Evolutionary conservation across 2,888 invertebrate species (phyloP), one percentile per base, ranked within the genome.

Genomic region (Griposia aprilina): DNA sequence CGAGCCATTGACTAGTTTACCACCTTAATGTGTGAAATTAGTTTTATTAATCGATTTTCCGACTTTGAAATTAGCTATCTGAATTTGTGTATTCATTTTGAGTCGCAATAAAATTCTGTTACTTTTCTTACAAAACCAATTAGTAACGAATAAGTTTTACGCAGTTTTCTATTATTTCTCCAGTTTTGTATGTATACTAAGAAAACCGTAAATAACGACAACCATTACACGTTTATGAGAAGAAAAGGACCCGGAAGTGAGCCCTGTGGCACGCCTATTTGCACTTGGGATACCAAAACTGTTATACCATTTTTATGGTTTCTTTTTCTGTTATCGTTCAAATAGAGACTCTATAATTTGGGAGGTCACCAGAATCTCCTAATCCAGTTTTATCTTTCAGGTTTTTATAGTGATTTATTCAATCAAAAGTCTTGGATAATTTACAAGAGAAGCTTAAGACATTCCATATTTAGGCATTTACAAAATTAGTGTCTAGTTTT

Each of bases 21-120:
- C 1, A 65, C 13, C 62, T 36, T 57, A 41, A 72, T 26, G 59
- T 65, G 62, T 82, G 71, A 81, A 85, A 85, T 82, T 71, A 30
- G 48, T 75, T 81, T 59, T 50, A 82, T 67, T 30, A 82, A 85
- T 85, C 69, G 55, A 85, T 82, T 82, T 84, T 72, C 67, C n/a
- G 8, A 60, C 30, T 62, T 45, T 23, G 6, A 71, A 83, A 68
- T 78, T 41, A 10, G 15, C 20, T 72, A 26, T 36, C 26, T 69
- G 15, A 69, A 30, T 23, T 30, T 59, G 30, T n/a, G 55, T 69
- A 48, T 68, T 63, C 0, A 30, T 45, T 79, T 79, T 60, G n/a
- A 52, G 63, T 48, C 52, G 57, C 11, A 68, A 76, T 59, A 8
- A 65, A 36, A 55, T 2, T 23, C 13, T 75, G 6, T n/a, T 48